Base-by-base conservation (phyloP, 2,888 invertebrate species). In the Ichneumoninae sp. region DNA sequence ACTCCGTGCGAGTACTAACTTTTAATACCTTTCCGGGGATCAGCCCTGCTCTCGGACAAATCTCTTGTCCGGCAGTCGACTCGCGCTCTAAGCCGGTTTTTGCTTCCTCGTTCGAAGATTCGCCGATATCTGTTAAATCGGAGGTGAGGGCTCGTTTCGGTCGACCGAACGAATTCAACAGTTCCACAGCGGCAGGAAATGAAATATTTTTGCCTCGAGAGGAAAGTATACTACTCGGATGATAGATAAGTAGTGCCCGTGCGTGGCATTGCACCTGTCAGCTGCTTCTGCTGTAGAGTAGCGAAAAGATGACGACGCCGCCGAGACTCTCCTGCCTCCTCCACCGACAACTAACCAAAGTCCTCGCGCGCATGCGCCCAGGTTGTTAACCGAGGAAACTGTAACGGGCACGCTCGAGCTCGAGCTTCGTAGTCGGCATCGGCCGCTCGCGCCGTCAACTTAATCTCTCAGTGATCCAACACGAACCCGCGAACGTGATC, bases 351-450 rank as follows among this genome's bases (percentile, higher is more conserved):
- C 44, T 47, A 47, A 63, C 63, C n/a, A 7, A 33, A 30, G 13
- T 30, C 60, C 73, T 68, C 19, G 22, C 33, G 90, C 92, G 92
- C 92, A 87, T 85, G 92, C 92, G 92, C 89, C 80, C 92, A 92
- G 92, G 92, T 92, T 26, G 85, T 83, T 77, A 85, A 75, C 86
- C 87, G 88, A 87, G 85, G 86, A 83, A 84, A 87, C 86, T 86
- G 88, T 87, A 85, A 89, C 57, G 57, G 89, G 87, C 87, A 86
- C 26, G 83, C 88, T 88, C 89, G 88, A 87, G 89, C 88, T 86
- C 87, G 86, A 87, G 88, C 89, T 88, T 91, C 91, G 91, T 92
- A 92, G 92, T 92, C 92, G 91, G 92, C 92, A 91, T 89, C 91
- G 89, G 90, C 90, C 91, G 91, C 89, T 91, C 91, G 91, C 90